Evolutionary conservation across 2,888 invertebrate genomes (phyloP).

Genomic region (Elysia crispata): DNA sequence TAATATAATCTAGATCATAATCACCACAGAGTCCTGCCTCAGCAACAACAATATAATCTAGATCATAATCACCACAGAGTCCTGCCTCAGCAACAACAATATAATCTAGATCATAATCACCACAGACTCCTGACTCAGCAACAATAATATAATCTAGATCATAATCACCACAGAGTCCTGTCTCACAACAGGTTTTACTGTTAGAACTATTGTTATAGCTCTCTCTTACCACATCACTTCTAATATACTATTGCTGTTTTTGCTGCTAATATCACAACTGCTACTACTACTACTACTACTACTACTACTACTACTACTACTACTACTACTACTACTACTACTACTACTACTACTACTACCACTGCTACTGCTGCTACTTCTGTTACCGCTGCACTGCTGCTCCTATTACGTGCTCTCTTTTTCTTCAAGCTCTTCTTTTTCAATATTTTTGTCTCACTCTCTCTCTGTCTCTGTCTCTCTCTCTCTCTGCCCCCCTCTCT

Average conservation of each 20-base stretch:
- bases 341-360: constrained; percentile 33
- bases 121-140: no score
- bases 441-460: background rate
- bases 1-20: no score
- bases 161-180: no score
- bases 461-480: background rate
- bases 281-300: constrained; percentile 33
- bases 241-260: constrained; percentile 18
- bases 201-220: constrained; percentile 23
- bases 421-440: background rate
- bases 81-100: no score
- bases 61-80: no score
- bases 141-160: no score
- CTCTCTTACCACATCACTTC: constrained; percentile 1
- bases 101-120: no score
- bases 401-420: constrained; percentile 12
- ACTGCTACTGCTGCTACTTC: constrained; percentile 33
- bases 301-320: constrained; percentile 27
- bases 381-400: constrained; percentile 1
- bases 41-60: no score
- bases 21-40: no score
- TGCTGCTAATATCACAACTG: constrained; percentile 17
- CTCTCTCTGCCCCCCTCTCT: background rate
- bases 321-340: constrained; percentile 22
- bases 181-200: background rate